These are phyloP conservation scores for Tetanocera ferruginea DNA, from an alignment of 2,888 invertebrate species.

Conservation along the genomic window DNA sequence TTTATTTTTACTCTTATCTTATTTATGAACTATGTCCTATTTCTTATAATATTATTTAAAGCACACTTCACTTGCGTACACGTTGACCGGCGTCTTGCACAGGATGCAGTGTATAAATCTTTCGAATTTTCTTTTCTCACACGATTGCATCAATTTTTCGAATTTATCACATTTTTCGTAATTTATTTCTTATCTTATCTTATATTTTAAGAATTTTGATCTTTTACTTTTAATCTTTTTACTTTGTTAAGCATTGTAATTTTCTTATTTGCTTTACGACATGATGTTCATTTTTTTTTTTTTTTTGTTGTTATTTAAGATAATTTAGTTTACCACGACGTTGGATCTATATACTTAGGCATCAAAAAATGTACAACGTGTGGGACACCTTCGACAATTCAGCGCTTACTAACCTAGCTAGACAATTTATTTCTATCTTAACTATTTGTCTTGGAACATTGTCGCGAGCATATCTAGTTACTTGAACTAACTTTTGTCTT, in stretches of 20 bases:
- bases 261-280: not conserved
- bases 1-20: not conserved
- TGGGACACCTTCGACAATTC: not conserved
- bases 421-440: not conserved
- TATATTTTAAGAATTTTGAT: not conserved
- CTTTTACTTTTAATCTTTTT: not conserved
- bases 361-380: not conserved
- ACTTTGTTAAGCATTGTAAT: not conserved
- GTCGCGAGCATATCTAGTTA: not conserved
- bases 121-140: not conserved
- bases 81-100: not conserved
- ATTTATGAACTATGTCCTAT: not conserved
- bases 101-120: not conserved
- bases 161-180: not conserved
- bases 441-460: not conserved
- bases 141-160: not conserved
- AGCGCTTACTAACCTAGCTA: conserved; percentile 3
- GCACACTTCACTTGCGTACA: not conserved
- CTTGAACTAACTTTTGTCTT: not conserved
- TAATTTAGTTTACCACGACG: too few relatives aligned
- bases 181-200: not conserved
- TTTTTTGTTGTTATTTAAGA: too few relatives aligned
- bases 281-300: not conserved
- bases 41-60: not conserved
- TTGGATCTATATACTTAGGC: too few relatives aligned